A percentile compares a stretch with the other conserved stretches of the same genome.
Evolutionary conservation across 1,140 invertebrate species (phyloP).

Genomic region (Aphidius gifuensis): DNA sequence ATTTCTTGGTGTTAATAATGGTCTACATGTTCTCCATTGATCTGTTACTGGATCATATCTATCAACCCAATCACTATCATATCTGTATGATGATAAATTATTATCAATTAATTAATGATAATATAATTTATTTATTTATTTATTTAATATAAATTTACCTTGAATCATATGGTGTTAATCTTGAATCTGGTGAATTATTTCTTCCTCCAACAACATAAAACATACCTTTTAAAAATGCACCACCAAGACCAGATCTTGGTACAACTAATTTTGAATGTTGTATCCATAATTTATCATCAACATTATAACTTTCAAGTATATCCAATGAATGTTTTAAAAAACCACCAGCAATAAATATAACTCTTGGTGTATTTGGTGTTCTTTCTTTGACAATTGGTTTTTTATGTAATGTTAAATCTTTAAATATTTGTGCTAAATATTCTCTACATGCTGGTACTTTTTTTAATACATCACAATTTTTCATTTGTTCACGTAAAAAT

Average conservation of each 20-base stretch:
- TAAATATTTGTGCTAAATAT: conserved; percentile 85
- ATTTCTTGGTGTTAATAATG: conserved; percentile 82
- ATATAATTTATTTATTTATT: neutral
- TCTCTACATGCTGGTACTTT: conserved; percentile 85
- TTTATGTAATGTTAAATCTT: conserved; percentile 81
- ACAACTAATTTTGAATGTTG: conserved; percentile 74
- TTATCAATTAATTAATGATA: neutral
- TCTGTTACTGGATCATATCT: conserved; percentile 74
- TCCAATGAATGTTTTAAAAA: conserved; percentile 83
- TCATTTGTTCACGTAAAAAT: conserved; percentile 86
- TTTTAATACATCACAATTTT: conserved; percentile 82
- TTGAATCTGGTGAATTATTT: conserved; percentile 80
- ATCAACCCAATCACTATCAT: conserved; percentile 56
- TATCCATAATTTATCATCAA: conserved; percentile 80
- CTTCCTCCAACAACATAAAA: conserved; percentile 90
- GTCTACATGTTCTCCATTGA: conserved; percentile 73
- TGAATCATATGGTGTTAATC: conserved; percentile 55
- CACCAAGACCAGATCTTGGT: conserved; percentile 81
- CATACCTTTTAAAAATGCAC: conserved; percentile 80
- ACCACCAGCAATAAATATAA: conserved; percentile 88
- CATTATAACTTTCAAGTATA: conserved; percentile 82
- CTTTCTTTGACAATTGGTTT: conserved; percentile 76
- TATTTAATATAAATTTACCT: neutral
- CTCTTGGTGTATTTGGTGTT: conserved; percentile 78
- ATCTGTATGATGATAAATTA: conserved; percentile 32